A percentile compares a stretch with the other conserved stretches of the same genome.
Evolutionary conservation across 1,140 invertebrate species (phyloP).

Genomic region (Papilio polyxenes): DNA sequence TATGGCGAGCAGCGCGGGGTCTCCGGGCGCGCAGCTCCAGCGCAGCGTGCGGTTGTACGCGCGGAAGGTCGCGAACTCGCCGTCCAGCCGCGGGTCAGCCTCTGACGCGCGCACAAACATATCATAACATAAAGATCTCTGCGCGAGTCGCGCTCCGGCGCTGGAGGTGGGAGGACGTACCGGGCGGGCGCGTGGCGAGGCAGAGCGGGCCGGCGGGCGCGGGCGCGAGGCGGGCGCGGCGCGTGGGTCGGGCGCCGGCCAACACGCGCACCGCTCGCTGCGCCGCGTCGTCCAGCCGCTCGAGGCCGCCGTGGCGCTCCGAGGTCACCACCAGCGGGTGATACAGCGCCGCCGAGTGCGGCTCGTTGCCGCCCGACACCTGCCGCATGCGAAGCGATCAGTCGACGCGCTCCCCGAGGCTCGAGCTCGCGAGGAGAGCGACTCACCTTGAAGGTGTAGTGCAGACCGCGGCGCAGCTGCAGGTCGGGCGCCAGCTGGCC

Average conservation of each 20-base stretch:
- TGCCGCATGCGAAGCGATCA: slow-evolving; percentile 39
- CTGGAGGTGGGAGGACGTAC: slow-evolving; percentile 87
- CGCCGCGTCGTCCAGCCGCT: slow-evolving; percentile 86
- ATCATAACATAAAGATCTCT: too few species aligned
- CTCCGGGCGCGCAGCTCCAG: slow-evolving; percentile 85
- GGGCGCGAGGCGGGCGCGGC: slow-evolving; percentile 88
- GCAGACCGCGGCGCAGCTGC: slow-evolving; percentile 91
- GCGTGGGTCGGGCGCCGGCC: slow-evolving; percentile 91
- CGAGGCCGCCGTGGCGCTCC: slow-evolving; percentile 91
- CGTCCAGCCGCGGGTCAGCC: slow-evolving; percentile 88
- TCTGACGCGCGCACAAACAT: background rate
- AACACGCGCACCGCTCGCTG: slow-evolving; percentile 89
- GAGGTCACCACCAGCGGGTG: slow-evolving; percentile 96
- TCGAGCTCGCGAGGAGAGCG: too few species aligned
- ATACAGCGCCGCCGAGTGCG: slow-evolving; percentile 92
- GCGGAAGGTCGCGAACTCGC: slow-evolving; percentile 89
- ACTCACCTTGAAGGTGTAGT: slow-evolving; percentile 88
- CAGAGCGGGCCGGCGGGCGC: slow-evolving; percentile 90
- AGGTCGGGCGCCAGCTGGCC: slow-evolving; percentile 92
- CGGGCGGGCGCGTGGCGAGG: slow-evolving; percentile 83
- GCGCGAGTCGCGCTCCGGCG: too few species aligned
- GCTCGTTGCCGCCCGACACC: slow-evolving; percentile 93
- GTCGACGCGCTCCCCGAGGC: too few species aligned
- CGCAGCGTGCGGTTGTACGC: slow-evolving; percentile 90
- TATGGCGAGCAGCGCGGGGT: slow-evolving; percentile 87